phyloP scores from a whole-genome alignment of 2,888 invertebrate genomes.

The Bedellia somnulentella region DNA sequence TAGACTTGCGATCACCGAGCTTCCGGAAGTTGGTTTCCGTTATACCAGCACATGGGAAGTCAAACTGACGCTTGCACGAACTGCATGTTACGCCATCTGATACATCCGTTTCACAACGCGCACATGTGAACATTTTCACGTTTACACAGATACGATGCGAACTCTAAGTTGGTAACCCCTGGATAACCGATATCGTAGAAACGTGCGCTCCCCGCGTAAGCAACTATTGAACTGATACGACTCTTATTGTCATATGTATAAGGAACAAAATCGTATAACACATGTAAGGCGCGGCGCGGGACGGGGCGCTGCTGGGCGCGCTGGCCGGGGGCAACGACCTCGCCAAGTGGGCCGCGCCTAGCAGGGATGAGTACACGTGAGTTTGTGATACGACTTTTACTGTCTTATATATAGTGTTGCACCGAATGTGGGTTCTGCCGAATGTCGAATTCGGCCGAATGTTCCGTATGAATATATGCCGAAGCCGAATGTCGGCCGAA shows the following conservation, averaged over 20 bases:
- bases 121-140: too few species aligned
- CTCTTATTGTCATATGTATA: background rate
- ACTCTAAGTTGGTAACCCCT: too few species aligned
- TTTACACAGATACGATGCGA: too few species aligned
- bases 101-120: background rate
- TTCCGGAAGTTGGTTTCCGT: background rate
- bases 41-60: background rate
- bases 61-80: background rate
- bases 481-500: too few species aligned
- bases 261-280: too few species aligned
- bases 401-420: too few species aligned
- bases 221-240: background rate
- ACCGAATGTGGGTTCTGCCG: too few species aligned
- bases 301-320: constrained; percentile 73
- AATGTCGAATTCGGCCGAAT: too few species aligned
- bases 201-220: too few species aligned
- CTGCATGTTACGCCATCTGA: background rate
- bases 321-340: constrained; percentile 48
- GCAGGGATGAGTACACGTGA: constrained; percentile 3
- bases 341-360: constrained; percentile 17
- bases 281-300: constrained; percentile 60
- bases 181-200: too few species aligned
- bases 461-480: too few species aligned
- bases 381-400: too few species aligned
- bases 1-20: background rate